Conservation (phyloP, 2,888 invertebrate genomes). For the Callinectes sapidus region DNA sequence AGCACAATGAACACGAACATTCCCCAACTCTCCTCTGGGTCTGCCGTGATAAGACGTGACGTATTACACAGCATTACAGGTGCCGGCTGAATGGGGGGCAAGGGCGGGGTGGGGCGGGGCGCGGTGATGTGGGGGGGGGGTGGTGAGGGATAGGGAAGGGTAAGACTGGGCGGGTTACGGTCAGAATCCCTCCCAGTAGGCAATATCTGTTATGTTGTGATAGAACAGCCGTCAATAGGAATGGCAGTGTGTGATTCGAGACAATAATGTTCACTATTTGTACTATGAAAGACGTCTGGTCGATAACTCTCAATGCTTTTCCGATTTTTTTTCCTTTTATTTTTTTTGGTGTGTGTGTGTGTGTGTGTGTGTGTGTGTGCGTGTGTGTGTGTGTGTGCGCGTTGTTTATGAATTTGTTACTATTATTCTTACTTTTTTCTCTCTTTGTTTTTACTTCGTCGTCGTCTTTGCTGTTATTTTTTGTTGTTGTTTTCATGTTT, state of each 20-base stretch:
- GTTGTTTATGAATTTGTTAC: too few relatives aligned
- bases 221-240: neutral
- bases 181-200: neutral
- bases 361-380: too few relatives aligned
- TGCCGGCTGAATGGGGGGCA: too few relatives aligned
- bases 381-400: too few relatives aligned
- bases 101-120: neutral
- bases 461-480: too few relatives aligned
- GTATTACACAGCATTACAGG: neutral
- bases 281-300: neutral
- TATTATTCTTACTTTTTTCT: too few relatives aligned
- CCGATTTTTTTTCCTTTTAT: neutral
- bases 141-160: neutral
- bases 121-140: too few relatives aligned
- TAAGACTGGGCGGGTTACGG: neutral
- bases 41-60: neutral
- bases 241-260: neutral
- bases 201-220: slow-evolving; percentile 18
- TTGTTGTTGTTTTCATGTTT: too few relatives aligned
- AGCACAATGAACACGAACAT: neutral
- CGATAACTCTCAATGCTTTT: neutral
- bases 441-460: too few relatives aligned
- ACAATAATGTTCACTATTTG: neutral
- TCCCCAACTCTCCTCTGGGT: neutral
- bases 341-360: neutral